Conservation (phyloP, 2,888 invertebrate species). For the Hoplodrina blanda region DNA sequence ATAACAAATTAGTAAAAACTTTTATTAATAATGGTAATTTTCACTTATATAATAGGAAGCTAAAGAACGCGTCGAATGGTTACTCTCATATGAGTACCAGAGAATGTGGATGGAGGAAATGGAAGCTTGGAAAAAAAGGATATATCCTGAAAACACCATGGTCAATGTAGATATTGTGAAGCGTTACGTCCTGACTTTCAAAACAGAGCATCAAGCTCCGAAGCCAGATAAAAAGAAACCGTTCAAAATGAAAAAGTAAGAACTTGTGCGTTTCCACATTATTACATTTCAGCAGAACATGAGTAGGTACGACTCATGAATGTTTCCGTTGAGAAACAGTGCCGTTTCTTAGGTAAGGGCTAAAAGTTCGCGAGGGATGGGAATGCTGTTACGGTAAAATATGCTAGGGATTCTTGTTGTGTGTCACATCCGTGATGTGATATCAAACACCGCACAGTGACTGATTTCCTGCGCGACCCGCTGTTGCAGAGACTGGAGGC, state of each 20-base stretch:
- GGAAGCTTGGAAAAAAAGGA: slow-evolving; percentile 88
- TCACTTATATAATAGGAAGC: slow-evolving; percentile 76
- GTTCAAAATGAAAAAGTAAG: slow-evolving; percentile 87
- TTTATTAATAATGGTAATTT: background rate
- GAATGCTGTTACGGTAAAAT: no score
- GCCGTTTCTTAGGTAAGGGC: no score
- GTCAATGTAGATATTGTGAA: slow-evolving; percentile 86
- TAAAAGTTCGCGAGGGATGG: no score
- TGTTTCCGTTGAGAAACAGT: no score
- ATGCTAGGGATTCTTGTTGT: no score
- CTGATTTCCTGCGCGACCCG: no score
- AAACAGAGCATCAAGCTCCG: slow-evolving; percentile 81
- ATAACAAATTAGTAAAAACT: no score
- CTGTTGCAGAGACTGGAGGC: no score
- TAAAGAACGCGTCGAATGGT: slow-evolving; percentile 82
- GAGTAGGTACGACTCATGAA: no score
- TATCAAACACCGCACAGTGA: no score
- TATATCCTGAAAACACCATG: slow-evolving; percentile 86
- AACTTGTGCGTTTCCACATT: background rate
- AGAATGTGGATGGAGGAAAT: slow-evolving; percentile 91
- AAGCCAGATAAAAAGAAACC: slow-evolving; percentile 87
- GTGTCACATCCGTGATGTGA: no score
- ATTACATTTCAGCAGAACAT: background rate
- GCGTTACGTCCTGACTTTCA: slow-evolving; percentile 85
- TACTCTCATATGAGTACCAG: slow-evolving; percentile 90